Evolutionary conservation across 2,113 vertebrate species (phyloP).

Genomic region (Sander lucioperca): DNA sequence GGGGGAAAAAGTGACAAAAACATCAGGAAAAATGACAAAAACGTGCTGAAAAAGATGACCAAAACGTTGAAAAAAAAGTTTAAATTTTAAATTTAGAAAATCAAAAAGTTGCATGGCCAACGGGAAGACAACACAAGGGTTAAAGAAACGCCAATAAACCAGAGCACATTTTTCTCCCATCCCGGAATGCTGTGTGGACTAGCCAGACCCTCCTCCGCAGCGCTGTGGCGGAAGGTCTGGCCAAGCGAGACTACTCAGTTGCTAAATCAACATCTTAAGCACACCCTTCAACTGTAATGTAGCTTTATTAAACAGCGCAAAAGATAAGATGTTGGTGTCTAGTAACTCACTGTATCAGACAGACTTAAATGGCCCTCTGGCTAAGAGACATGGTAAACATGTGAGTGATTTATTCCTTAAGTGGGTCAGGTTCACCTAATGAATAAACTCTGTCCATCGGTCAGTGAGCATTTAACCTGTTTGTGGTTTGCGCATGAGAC

Average conservation of each 20-base stretch:
- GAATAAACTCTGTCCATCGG: slow-evolving; percentile 25
- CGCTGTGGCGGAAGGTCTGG: too few relatives aligned
- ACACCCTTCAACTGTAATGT: slow-evolving; percentile 24
- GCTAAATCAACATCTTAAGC: slow-evolving; percentile 28
- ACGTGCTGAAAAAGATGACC: too few relatives aligned
- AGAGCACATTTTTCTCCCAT: too few relatives aligned
- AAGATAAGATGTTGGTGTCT: neutral
- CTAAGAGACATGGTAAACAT: slow-evolving; percentile 8
- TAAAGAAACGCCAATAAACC: too few relatives aligned
- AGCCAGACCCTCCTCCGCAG: too few relatives aligned
- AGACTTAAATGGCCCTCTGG: slow-evolving; percentile 14
- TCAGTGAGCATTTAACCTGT: slow-evolving; percentile 38
- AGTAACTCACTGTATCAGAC: slow-evolving; percentile 1
- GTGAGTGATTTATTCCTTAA: slow-evolving; percentile 34
- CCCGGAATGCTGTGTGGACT: too few relatives aligned
- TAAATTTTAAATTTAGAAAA: too few relatives aligned
- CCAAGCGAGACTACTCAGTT: neutral
- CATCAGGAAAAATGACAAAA: too few relatives aligned
- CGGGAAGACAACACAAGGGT: too few relatives aligned
- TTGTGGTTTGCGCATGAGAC: slow-evolving; percentile 29
- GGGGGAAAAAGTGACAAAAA: too few relatives aligned
- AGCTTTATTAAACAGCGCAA: slow-evolving; percentile 4
- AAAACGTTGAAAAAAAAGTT: too few relatives aligned
- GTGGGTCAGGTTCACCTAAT: slow-evolving; percentile 40
- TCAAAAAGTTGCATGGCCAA: too few relatives aligned